These are phyloP conservation scores for Tetramorium alpestre DNA, from an alignment of 1,140 invertebrate species.

Conservation along the genomic window DNA sequence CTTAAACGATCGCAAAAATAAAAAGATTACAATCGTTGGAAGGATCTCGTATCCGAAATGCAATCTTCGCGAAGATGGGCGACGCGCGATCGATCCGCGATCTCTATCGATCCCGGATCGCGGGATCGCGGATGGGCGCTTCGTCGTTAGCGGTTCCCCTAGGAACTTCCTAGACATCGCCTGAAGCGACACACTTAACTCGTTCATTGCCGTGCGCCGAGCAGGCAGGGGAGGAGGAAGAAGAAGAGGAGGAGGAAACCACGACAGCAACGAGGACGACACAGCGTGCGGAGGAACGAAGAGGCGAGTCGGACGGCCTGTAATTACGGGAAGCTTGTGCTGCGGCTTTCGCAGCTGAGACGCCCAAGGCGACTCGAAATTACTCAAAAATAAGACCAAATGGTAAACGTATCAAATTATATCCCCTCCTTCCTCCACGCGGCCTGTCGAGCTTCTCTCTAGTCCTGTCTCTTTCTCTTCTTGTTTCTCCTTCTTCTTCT, in stretches of 20 bases:
- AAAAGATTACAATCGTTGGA: background rate
- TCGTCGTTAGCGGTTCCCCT: constrained; percentile 61
- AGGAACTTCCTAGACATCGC: constrained; percentile 80
- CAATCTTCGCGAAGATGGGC: background rate
- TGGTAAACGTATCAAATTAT: constrained; percentile 83
- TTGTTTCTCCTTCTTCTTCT: background rate
- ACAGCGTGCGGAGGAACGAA: constrained; percentile 42
- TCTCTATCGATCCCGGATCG: constrained; percentile 25
- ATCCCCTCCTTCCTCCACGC: constrained; percentile 50
- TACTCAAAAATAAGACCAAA: constrained; percentile 84
- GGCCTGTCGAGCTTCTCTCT: background rate
- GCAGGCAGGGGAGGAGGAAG: background rate
- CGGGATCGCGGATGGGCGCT: constrained; percentile 11
- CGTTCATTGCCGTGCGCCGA: background rate
- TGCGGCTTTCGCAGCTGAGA: constrained; percentile 78
- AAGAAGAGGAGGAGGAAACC: constrained; percentile 13
- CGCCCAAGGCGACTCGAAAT: constrained; percentile 83
- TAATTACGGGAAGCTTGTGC: constrained; percentile 82
- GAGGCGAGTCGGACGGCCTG: constrained; percentile 77
- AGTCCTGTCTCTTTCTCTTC: background rate
- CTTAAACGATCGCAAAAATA: background rate
- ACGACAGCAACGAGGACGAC: constrained; percentile 33
- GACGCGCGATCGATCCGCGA: constrained; percentile 25
- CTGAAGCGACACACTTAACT: constrained; percentile 50
- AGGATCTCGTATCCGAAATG: background rate